Conservation (phyloP, 2,797 vertebrate species). For the Pristis pectinata region DNA sequence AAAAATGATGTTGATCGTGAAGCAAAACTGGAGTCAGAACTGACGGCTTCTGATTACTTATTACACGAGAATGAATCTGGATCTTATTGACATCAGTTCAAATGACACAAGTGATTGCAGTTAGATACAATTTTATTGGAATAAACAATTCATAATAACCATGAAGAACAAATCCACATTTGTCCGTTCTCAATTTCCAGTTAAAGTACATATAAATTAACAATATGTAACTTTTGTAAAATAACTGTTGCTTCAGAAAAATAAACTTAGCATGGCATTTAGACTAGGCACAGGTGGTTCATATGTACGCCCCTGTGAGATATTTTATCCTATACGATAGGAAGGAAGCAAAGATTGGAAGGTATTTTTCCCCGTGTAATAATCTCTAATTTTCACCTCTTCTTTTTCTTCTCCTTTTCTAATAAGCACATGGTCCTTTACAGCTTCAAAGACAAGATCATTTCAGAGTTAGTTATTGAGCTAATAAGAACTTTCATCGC, state of each 20-base stretch:
- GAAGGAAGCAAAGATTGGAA: background rate
- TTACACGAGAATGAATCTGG: background rate
- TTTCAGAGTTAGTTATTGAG: background rate
- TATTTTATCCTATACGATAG: too few species aligned
- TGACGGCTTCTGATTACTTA: background rate
- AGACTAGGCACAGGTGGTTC: background rate
- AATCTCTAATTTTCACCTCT: background rate
- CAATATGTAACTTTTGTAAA: background rate
- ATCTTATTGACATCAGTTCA: background rate
- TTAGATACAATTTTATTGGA: background rate
- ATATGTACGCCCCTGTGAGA: background rate
- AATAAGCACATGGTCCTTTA: background rate
- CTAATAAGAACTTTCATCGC: background rate
- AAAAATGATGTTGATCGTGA: too few species aligned
- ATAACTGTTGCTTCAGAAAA: background rate
- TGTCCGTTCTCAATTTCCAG: background rate
- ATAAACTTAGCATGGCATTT: background rate
- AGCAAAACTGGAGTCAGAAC: background rate
- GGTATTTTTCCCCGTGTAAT: background rate
- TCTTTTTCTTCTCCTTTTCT: background rate
- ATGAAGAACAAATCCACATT: background rate
- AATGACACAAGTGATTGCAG: background rate
- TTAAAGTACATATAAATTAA: background rate
- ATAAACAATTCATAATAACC: background rate
- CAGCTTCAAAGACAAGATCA: conserved; percentile 5